A percentile compares a stretch with the other conserved stretches of the same genome.
Evolutionary conservation across 1,140 invertebrate species (phyloP).

Genomic region (Drosophila seguyi): DNA sequence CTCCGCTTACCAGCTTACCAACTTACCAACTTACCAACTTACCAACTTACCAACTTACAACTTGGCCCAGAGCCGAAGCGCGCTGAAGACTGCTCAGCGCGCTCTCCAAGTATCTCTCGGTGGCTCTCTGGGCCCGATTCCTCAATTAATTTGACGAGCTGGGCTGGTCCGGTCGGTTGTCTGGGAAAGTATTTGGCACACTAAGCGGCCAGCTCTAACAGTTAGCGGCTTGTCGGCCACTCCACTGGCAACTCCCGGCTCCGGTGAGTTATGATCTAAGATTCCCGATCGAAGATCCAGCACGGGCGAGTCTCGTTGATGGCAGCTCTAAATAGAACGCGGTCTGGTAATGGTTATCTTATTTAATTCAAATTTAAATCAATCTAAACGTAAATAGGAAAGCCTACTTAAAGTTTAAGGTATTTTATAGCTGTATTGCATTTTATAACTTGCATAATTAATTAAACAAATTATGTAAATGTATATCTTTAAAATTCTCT

Average conservation of each 20-base stretch:
- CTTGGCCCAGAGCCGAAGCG: constrained; percentile 33
- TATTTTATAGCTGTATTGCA: no score
- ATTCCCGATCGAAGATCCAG: constrained; percentile 21
- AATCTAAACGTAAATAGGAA: no score
- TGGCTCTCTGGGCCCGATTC: constrained; percentile 54
- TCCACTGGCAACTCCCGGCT: constrained; percentile 13
- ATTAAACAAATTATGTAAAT: background rate
- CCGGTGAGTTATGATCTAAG: constrained; percentile 50
- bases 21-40: constrained; percentile 17
- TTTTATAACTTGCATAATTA: no score
- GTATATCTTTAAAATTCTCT: background rate
- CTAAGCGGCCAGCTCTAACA: constrained; percentile 75
- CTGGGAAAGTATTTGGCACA: constrained; percentile 82
- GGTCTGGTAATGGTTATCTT: background rate
- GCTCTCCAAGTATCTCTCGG: background rate
- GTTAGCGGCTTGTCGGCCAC: constrained; percentile 54
- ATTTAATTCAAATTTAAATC: constrained; percentile 4
- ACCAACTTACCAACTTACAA: constrained; percentile 2
- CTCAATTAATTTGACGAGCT: constrained; percentile 71
- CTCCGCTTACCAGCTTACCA: constrained; percentile 81
- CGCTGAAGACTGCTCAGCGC: constrained; percentile 17
- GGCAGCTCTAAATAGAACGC: constrained; percentile 27
- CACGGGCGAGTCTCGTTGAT: constrained; percentile 28
- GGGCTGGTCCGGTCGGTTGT: constrained; percentile 45
- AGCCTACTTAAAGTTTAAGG: no score